phyloP scores from a whole-genome alignment of 2,888 invertebrate species.

The Pterobdella sp. region DNA sequence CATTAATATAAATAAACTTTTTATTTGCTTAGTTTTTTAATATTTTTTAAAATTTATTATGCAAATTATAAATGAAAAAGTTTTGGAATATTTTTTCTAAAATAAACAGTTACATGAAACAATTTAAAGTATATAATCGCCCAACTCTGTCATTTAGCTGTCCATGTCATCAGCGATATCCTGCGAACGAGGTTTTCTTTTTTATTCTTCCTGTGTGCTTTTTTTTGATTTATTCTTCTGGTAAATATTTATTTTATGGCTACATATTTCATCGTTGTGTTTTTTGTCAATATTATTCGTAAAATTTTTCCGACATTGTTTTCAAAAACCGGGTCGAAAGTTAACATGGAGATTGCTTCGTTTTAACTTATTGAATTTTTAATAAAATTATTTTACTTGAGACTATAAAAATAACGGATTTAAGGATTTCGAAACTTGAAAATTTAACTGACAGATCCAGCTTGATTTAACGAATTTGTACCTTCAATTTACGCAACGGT shows the following conservation, averaged over 20 bases:
- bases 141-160: conserved; percentile 24
- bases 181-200: conserved; percentile 17
- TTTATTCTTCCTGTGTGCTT: conserved; percentile 3
- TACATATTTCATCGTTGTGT: too few relatives aligned
- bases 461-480: neutral
- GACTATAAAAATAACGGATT: too few relatives aligned
- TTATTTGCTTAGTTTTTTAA: too few relatives aligned
- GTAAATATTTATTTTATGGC: neutral
- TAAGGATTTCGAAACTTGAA: too few relatives aligned
- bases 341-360: conserved; percentile 15
- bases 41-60: too few relatives aligned
- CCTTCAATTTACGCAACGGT: conserved; percentile 8
- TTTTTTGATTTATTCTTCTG: neutral
- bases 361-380: neutral
- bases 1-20: too few relatives aligned
- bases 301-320: neutral
- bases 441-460: neutral
- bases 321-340: neutral
- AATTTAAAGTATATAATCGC: too few relatives aligned
- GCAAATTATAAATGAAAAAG: too few relatives aligned
- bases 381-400: too few relatives aligned
- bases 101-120: too few relatives aligned
- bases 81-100: too few relatives aligned
- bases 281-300: neutral
- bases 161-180: conserved; percentile 29